These are phyloP conservation scores for Synergus umbraculus DNA, from an alignment of 2,888 invertebrate genomes.

Conservation along the genomic window DNA sequence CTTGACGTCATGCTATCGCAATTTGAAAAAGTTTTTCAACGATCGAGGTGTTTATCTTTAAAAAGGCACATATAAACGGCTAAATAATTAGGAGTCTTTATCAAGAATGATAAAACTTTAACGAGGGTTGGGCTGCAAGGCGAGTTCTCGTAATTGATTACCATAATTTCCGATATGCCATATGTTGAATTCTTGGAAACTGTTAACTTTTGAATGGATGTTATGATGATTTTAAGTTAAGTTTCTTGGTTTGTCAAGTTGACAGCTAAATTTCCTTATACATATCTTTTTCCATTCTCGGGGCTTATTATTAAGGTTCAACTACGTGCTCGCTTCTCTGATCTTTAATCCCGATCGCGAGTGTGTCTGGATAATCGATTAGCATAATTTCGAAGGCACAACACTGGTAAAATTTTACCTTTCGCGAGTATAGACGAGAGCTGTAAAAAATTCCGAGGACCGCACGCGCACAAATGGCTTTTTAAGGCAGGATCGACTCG, in stretches of 20 bases:
- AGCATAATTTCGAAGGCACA: conserved; percentile 29
- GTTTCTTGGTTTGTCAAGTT: not conserved
- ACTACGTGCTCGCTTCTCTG: not conserved
- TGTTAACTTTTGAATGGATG: no score
- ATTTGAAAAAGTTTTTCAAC: no score
- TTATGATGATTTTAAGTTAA: not conserved
- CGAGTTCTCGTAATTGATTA: conserved; percentile 18
- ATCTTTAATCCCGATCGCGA: not conserved
- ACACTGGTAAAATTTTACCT: not conserved
- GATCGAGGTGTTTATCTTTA: not conserved
- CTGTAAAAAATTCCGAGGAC: conserved; percentile 22
- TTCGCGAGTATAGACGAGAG: conserved; percentile 9
- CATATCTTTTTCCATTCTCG: not conserved
- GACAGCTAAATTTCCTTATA: not conserved
- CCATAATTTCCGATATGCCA: not conserved
- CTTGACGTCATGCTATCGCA: not conserved
- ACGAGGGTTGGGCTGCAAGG: not conserved
- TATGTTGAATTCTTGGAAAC: not conserved
- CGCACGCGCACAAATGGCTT: conserved; percentile 40
- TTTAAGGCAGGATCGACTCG: conserved; percentile 51
- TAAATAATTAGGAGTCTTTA: conserved; percentile 39
- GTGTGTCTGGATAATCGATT: conserved; percentile 14
- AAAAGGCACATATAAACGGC: conserved; percentile 5
- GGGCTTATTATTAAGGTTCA: not conserved
- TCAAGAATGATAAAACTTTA: conserved; percentile 4